A percentile compares a stretch with the other conserved stretches of the same genome.
Conservation (phyloP, 2,888 invertebrate genomes). For the Tenthredo mesomela region DNA sequence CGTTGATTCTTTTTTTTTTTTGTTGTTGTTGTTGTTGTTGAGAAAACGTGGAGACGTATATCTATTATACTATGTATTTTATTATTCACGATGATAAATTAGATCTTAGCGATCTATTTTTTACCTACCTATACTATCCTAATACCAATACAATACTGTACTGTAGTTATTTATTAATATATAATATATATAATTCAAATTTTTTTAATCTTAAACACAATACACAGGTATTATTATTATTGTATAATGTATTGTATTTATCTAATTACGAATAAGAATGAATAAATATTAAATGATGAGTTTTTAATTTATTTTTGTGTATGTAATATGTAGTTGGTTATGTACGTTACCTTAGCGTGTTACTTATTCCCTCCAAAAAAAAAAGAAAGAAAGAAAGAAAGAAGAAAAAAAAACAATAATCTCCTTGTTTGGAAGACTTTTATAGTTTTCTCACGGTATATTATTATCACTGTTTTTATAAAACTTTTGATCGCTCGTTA, state of each 20-base stretch:
- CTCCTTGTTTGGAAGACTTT: not conserved
- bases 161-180: not conserved
- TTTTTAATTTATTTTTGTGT: not conserved
- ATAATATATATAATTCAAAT: not conserved
- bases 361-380: slow-evolving; percentile 29
- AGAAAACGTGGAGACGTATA: slow-evolving; percentile 32
- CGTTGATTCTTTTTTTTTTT: too few relatives aligned
- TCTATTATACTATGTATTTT: not conserved
- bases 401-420: not conserved
- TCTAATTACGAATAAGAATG: too few relatives aligned
- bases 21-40: too few relatives aligned
- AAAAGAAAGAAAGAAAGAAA: not conserved
- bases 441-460: not conserved
- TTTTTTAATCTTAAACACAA: too few relatives aligned
- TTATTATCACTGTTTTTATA: not conserved
- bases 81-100: not conserved
- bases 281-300: not conserved
- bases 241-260: too few relatives aligned
- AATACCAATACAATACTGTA: too few relatives aligned
- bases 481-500: too few relatives aligned
- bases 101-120: not conserved
- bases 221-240: too few relatives aligned
- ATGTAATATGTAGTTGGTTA: too few relatives aligned
- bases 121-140: not conserved
- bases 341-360: not conserved